Base-by-base conservation (phyloP, 2,113 vertebrate genomes). In the Stigmatopora nigra region DNA sequence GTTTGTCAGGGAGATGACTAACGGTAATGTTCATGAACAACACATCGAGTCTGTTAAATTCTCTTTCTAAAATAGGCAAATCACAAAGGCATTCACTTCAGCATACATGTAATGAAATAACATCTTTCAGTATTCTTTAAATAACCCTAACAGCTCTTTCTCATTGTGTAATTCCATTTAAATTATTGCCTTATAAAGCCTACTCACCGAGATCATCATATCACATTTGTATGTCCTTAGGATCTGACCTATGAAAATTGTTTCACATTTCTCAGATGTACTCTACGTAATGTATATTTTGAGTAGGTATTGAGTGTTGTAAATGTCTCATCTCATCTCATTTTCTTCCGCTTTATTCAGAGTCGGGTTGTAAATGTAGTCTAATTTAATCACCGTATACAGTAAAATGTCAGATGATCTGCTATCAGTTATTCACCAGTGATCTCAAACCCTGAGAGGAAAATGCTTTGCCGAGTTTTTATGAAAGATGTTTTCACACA, bases 391-490 rank as follows among this genome's bases (percentile, higher is more conserved):
- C 68, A 80, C 73, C 75, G 69, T 73, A 83, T 57, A 41, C 38
- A 41, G 38, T 41, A 78, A 72, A 85, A 77, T 45, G 53, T 38
- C 15, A 57, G 65, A 72, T 67, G 61, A 36, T 44, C 59, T 73
- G 41, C 56, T 69, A 46, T 51, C 58, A 35, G 55, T 61, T 58
- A 68, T 65, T 35, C 70, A 65, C 63, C 44, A 70, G 60, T 67
- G 38, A 80, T 76, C 45, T 31, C 19, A 74, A 82, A 69, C 78
- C 83, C 85, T 87, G 84, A 87, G 83, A 85, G 70, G 78, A 75
- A 63, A 84, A 81, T 64, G 63, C 56, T 76, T 58, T 44, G 65
- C 64, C 44, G 67, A 51, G 36, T 49, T 51, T 63, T 48, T 38
- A 63, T 31, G 56, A 72, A 53, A 17, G 67, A 63, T 45, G 70